Base-by-base conservation (phyloP, 2,888 invertebrate genomes). In the Leptarthrus brevirostris region DNA sequence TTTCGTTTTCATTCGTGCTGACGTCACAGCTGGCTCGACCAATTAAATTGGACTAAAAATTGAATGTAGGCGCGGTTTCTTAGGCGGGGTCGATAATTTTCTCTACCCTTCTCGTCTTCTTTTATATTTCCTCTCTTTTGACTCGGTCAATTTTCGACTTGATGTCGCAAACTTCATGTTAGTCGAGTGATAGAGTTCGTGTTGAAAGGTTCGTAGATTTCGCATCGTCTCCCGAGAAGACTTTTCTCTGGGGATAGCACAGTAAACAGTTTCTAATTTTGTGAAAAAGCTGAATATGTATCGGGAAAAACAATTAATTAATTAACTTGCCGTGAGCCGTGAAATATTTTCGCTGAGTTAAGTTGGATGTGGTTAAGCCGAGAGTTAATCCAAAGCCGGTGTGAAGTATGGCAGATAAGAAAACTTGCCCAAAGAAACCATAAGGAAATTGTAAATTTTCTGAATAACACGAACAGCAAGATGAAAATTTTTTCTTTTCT, bases 151-250 rank as follows among this genome's bases (percentile, higher is more conserved):
- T 74, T 66, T 73, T 73, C 74, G 74, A 61, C 71, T 75, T 75
- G 72, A 76, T 76, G 64, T 75, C 74, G 75, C 61, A 74, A 74
- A 77, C 61, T 64, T 71, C 72, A 76, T 71, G 75, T 79, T 77
- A 79, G 79, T 79, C 78, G 79, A 79, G 79, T 76, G 77, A 77
- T 77, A 78, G 78, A 78, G 77, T 79, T 77, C 77, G 75, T 73
- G n/a, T 49, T 54, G 47, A 20, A 64, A 44, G 61, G 76, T 77
- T 53, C 49, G 16, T 47, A 22, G 40, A 71, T 54, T 8, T 16
- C 12, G 20, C 18, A 40, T 12, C 18, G 52, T 52, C 52, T 18
- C 4, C 52, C 8, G 22, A 5, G 52, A 8, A 10, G 5, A 12
- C 16, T 52, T 52, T 22, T 20, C 52, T 40, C 12, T 40, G 40